These are phyloP conservation scores for Rhingia rostrata DNA, from an alignment of 2,888 invertebrate genomes.

Conservation along the genomic window DNA sequence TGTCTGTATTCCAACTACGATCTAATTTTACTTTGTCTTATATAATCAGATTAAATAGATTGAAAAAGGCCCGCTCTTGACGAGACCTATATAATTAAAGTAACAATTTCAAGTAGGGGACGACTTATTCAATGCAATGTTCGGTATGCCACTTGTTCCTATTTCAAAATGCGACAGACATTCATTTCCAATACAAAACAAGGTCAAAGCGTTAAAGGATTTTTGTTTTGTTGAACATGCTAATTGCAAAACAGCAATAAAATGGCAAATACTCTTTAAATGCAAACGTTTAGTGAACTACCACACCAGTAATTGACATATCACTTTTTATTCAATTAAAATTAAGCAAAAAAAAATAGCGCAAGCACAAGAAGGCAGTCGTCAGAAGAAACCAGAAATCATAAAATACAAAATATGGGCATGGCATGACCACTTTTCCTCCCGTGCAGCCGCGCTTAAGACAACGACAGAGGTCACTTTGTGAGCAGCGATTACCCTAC, in stretches of 20 bases:
- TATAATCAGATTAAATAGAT: constrained; percentile 24
- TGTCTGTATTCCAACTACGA: constrained; percentile 24
- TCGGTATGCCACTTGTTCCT: background rate
- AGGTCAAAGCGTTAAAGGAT: constrained; percentile 59
- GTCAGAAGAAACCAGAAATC: constrained; percentile 62
- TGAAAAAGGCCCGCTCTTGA: constrained; percentile 14
- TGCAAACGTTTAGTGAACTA: constrained; percentile 29
- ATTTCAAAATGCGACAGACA: constrained; percentile 13
- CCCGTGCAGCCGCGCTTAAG: constrained; percentile 21
- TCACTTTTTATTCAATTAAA: constrained; percentile 63
- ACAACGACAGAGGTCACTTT: constrained; percentile 62
- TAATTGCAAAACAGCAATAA: constrained; percentile 54
- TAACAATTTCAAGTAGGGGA: constrained; percentile 12
- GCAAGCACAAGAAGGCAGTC: constrained; percentile 36
- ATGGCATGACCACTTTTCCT: constrained; percentile 64
- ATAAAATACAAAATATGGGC: constrained; percentile 62
- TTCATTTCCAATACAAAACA: constrained; percentile 28
- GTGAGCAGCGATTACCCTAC: constrained; percentile 40
- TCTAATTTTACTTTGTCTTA: constrained; percentile 22
- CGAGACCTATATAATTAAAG: constrained; percentile 47
- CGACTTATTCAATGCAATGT: constrained; percentile 37
- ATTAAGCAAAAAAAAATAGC: constrained; percentile 61
- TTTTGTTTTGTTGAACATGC: constrained; percentile 24
- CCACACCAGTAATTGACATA: constrained; percentile 57
- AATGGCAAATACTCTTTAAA: constrained; percentile 53